A percentile compares a stretch with the other conserved stretches of the same genome.
phyloP scores from a whole-genome alignment of 2,888 invertebrate genomes.

The Elmis aenea region DNA sequence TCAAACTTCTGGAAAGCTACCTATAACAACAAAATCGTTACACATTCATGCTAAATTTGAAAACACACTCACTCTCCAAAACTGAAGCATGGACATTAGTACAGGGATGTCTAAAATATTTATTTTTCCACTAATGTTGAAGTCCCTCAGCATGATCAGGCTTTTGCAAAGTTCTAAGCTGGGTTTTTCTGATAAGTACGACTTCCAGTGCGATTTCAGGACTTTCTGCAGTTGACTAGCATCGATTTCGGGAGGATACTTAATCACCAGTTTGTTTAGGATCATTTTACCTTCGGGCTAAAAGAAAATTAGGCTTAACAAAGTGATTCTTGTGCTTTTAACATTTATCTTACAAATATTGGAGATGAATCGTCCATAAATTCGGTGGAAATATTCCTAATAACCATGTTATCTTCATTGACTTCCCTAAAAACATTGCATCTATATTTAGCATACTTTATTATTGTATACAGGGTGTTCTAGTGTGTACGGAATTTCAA shows the following conservation, averaged over 20 bases:
- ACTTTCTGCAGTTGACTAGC: constrained; percentile 57
- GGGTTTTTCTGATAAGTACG: constrained; percentile 55
- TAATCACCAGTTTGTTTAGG: constrained; percentile 49
- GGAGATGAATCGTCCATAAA: constrained; percentile 54
- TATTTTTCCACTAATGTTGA: constrained; percentile 59
- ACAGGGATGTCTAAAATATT: constrained; percentile 57
- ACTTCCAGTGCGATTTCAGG: constrained; percentile 55
- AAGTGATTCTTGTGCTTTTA: neutral
- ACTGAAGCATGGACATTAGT: constrained; percentile 59
- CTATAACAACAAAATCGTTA: constrained; percentile 36
- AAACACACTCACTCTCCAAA: constrained; percentile 55
- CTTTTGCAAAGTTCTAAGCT: constrained; percentile 63
- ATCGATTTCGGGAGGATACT: constrained; percentile 59
- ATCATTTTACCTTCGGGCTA: constrained; percentile 52
- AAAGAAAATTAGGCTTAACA: constrained; percentile 25
- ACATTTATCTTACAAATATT: constrained; percentile 41
- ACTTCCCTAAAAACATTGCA: constrained; percentile 64
- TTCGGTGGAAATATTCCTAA: constrained; percentile 59
- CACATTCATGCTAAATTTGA: neutral
- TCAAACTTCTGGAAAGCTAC: constrained; percentile 59
- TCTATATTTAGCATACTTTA: too few relatives aligned
- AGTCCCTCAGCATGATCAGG: constrained; percentile 63
- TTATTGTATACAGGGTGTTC: too few relatives aligned
- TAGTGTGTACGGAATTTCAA: too few relatives aligned
- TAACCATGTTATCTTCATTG: constrained; percentile 69